phyloP scores from a whole-genome alignment of 2,113 vertebrate species.

The cattle (Bos taurus) region DNA sequence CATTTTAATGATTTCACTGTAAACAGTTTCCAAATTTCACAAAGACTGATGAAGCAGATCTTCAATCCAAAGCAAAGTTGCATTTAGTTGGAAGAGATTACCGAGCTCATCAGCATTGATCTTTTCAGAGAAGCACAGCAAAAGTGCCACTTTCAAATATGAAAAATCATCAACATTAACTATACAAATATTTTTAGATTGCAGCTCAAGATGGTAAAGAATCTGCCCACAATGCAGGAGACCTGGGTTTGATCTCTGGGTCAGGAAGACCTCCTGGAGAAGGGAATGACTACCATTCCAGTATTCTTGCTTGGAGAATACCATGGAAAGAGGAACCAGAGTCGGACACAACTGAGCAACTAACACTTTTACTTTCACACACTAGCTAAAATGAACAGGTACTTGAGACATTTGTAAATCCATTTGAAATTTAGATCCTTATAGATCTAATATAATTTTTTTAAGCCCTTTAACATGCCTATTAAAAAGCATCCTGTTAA shows the following conservation, averaged over 20 bases:
- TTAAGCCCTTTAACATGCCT: not conserved
- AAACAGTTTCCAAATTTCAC: conserved; percentile 9
- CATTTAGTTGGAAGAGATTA: not conserved
- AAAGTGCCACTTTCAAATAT: not conserved
- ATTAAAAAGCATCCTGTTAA: not conserved
- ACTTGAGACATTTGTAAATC: not conserved
- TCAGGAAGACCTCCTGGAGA: not conserved
- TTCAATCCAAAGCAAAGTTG: not conserved
- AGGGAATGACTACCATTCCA: not conserved
- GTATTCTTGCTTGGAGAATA: not conserved
- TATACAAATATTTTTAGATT: not conserved
- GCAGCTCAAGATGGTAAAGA: not conserved
- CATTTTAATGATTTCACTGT: not conserved
- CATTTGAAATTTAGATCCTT: not conserved
- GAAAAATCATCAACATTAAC: not conserved
- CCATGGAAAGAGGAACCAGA: not conserved
- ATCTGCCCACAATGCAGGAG: not conserved
- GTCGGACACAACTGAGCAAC: not conserved
- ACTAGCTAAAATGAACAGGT: not conserved
- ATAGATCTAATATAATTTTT: not conserved
- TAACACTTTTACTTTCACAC: not conserved
- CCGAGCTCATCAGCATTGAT: not conserved
- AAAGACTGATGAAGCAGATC: not conserved
- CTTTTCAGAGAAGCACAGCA: not conserved
- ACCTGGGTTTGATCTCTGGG: not conserved